Base-by-base conservation (phyloP, 2,888 invertebrate species). In the Yponomeuta sedellus region DNA sequence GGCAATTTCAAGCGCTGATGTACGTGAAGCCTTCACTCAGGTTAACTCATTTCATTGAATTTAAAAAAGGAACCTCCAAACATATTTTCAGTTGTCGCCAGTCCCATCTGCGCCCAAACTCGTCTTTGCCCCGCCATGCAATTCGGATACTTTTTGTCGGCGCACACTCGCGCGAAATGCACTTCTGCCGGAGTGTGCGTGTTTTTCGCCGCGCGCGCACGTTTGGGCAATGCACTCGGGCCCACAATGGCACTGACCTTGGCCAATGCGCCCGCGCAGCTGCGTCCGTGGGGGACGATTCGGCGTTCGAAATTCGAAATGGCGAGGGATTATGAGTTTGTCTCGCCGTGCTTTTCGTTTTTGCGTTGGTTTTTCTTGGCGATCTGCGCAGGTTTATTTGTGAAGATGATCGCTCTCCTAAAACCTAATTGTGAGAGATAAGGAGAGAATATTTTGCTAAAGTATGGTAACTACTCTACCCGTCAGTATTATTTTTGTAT, bases 161-260 rank as follows among this genome's bases (percentile, higher is more conserved):
- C 64, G 25, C 64, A 58, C 66, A 68, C 57, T 61, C 10, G 34
- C 39, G 25, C 61, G 59, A 2, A 20, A 16, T 22, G 69, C 69
- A 63, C 61, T 62, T 68, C 64, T 69, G 70, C 70, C 69, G 69
- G 73, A 71, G 80, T 78, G 81, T 74, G 78, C 75, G 73, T 77
- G 80, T 80, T 85, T 82, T 85, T 88, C 83, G 81, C 78, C 74
- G 80, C 78, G 75, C 77, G 80, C 78, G 78, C 73, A 22, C 40
- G 66, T 85, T 88, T 90, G 88, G 89, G 86, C 89, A 86, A 86
- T 88, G 89, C 88, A 88, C 89, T 85, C 85, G 72, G 57, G 74
- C 71, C 75, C 80, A 83, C 82, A 83, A 84, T 83, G 86, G 80
- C 86, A 88, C 85, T 88, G 89, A 90, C 89, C 89, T 88, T 88